A percentile compares a stretch with the other conserved stretches of the same genome.
phyloP scores from a whole-genome alignment of 2,888 invertebrate genomes.

The Eupsilia transversa region DNA sequence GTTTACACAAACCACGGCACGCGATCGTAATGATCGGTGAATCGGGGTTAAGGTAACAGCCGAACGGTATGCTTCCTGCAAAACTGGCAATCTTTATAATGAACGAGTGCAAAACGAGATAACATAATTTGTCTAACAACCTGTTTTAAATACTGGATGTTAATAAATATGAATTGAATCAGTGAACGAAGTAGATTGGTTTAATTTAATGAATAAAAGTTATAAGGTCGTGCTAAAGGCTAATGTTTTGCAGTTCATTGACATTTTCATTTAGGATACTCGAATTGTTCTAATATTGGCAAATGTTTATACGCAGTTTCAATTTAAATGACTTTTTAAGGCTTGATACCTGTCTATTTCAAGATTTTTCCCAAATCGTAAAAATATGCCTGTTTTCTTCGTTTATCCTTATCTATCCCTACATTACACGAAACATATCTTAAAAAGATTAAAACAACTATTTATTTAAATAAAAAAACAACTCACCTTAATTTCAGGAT shows the following conservation, averaged over 20 bases:
- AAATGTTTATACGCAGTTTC: background rate
- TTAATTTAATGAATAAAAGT: background rate
- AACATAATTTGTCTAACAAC: slow-evolving; percentile 51
- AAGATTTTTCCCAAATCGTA: background rate
- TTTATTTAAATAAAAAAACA: too few species aligned
- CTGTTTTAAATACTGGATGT: slow-evolving; percentile 20
- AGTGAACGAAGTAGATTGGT: slow-evolving; percentile 12
- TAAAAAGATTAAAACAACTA: background rate
- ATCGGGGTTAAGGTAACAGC: slow-evolving; percentile 84
- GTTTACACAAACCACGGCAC: slow-evolving; percentile 73
- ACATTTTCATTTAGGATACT: too few species aligned
- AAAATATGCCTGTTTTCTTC: background rate
- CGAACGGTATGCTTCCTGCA: slow-evolving; percentile 77
- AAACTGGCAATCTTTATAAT: slow-evolving; percentile 68
- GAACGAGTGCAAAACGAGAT: slow-evolving; percentile 53
- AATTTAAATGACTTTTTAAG: background rate
- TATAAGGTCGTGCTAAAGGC: slow-evolving; percentile 21
- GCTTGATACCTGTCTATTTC: too few species aligned
- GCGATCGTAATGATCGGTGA: slow-evolving; percentile 75
- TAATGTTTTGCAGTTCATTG: slow-evolving; percentile 40
- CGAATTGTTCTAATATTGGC: too few species aligned
- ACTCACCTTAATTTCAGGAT: slow-evolving; percentile 94
- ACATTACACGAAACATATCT: background rate
- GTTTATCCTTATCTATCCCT: background rate
- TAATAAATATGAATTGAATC: slow-evolving; percentile 7